Conservation (phyloP, 2,888 invertebrate species). For the Rotaria sp. region DNA sequence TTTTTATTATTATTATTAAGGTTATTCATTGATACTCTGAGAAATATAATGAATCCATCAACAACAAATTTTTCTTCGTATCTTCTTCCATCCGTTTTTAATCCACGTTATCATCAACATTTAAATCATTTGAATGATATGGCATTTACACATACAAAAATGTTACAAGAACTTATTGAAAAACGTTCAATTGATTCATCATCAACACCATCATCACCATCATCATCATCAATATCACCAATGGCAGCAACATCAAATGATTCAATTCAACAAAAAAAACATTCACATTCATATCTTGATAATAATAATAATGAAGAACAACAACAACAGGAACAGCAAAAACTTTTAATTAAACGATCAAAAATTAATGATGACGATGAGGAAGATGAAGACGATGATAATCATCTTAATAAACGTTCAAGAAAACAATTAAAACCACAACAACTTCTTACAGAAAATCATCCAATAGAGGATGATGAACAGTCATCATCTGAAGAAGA, state of each 20-base stretch:
- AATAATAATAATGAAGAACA: neutral
- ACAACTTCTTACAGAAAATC: neutral
- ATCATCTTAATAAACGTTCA: neutral
- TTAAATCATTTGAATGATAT: neutral
- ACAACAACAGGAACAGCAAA: neutral
- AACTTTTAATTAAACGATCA: neutral
- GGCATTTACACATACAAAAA: slow-evolving; percentile 21
- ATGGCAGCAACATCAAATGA: neutral
- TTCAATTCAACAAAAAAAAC: neutral
- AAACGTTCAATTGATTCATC: neutral
- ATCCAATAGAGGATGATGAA: neutral
- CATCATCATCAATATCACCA: neutral
- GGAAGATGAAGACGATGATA: neutral
- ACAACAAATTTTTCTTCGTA: neutral
- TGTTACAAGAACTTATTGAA: slow-evolving; percentile 18
- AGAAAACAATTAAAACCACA: slow-evolving; percentile 8
- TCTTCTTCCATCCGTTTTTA: neutral
- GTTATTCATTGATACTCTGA: neutral
- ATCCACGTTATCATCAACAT: slow-evolving; percentile 24
- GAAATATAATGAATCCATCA: neutral
- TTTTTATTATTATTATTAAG: neutral
- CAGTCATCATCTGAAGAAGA: neutral
- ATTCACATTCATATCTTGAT: neutral
- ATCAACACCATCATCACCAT: neutral
- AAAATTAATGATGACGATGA: neutral